phyloP scores from a whole-genome alignment of 2,797 vertebrate genomes.

The Eidolon dupreanum region DNA sequence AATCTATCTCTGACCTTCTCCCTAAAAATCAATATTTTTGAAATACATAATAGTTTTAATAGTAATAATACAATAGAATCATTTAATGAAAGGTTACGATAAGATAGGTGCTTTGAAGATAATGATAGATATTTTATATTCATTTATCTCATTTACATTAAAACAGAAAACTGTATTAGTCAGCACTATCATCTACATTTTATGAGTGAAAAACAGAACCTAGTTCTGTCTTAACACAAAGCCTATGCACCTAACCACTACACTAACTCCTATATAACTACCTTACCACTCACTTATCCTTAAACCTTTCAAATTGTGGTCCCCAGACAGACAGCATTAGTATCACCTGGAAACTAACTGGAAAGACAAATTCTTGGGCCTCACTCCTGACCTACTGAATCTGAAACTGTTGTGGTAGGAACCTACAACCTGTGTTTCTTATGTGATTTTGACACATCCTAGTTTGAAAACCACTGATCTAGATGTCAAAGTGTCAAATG shows the following conservation, averaged over 20 bases:
- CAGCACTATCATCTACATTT: background rate
- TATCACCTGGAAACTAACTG: background rate
- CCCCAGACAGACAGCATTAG: background rate
- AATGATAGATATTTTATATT: background rate
- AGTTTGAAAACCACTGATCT: slow-evolving; percentile 28
- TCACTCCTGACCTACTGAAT: background rate
- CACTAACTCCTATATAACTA: background rate
- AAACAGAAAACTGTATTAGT: background rate
- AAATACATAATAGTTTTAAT: background rate
- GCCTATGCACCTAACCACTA: background rate
- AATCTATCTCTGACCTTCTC: background rate
- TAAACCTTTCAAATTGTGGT: background rate
- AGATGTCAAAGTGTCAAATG: slow-evolving; percentile 46
- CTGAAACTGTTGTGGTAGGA: background rate
- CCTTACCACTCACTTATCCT: background rate
- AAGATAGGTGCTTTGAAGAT: background rate
- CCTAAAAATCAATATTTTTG: slow-evolving; percentile 1
- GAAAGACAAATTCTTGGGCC: background rate
- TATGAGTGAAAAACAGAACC: background rate
- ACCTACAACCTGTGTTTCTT: background rate
- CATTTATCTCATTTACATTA: background rate
- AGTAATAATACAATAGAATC: background rate
- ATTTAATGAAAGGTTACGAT: slow-evolving; percentile 2
- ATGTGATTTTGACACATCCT: background rate
- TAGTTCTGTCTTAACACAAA: background rate